Evolutionary conservation across 2,113 vertebrate species (phyloP).

Genomic region (Misgurnus mizolepis): DNA sequence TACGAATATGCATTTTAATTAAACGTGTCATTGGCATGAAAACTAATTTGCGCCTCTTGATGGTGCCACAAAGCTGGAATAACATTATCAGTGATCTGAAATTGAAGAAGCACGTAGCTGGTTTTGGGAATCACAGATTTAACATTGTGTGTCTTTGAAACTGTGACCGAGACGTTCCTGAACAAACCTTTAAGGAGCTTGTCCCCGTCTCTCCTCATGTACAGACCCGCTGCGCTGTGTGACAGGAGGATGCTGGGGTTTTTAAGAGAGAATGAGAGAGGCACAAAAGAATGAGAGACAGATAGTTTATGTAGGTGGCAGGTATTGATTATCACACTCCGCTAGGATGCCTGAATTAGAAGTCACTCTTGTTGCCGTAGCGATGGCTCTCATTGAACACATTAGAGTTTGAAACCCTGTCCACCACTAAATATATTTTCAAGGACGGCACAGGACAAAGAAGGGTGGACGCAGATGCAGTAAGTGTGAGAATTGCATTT

Average conservation of each 20-base stretch:
- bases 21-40: too few relatives aligned
- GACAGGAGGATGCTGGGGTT: not conserved
- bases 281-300: constrained; percentile 12
- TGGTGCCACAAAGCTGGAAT: not conserved
- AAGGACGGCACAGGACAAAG: constrained; percentile 15
- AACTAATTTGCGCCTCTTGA: too few relatives aligned
- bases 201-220: constrained; percentile 40
- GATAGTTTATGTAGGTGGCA: constrained; percentile 16
- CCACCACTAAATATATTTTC: constrained; percentile 29
- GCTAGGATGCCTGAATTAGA: not conserved
- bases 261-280: constrained; percentile 13
- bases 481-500: constrained; percentile 6
- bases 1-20: too few relatives aligned
- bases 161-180: not conserved
- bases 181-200: not conserved
- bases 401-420: not conserved
- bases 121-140: not conserved
- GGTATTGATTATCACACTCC: constrained; percentile 36
- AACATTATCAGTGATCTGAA: not conserved
- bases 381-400: constrained; percentile 20
- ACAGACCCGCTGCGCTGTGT: constrained; percentile 59
- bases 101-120: not conserved
- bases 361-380: constrained; percentile 3
- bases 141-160: not conserved
- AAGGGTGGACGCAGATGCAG: not conserved